A percentile compares a stretch with the other conserved stretches of the same genome.
Evolutionary conservation across 2,113 vertebrate species (phyloP).

Genomic region (Himantopus leucocephalus): DNA sequence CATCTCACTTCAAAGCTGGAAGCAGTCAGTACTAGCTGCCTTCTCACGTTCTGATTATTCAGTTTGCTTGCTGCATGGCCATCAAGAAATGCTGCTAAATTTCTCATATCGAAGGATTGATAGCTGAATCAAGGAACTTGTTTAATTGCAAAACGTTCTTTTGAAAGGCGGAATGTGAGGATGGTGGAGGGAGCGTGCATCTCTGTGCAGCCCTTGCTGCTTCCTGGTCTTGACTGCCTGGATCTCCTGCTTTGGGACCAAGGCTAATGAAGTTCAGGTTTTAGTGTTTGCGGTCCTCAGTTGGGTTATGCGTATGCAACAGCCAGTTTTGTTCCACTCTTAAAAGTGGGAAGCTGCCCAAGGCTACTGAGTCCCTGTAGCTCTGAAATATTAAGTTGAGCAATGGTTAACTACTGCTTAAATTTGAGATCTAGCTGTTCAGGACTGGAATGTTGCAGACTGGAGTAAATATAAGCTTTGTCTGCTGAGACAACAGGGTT

Average conservation of each 20-base stretch:
- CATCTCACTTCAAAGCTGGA: not conserved
- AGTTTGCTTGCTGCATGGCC: not conserved
- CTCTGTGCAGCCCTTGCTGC: not conserved
- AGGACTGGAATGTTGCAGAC: not conserved
- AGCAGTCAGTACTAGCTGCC: not conserved
- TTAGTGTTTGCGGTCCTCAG: not conserved
- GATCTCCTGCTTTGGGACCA: not conserved
- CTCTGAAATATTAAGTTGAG: not conserved
- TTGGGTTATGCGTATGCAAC: not conserved
- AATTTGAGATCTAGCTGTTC: not conserved
- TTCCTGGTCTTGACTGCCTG: not conserved
- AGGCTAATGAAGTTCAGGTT: not conserved
- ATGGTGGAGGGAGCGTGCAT: not conserved
- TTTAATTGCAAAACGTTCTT: not conserved
- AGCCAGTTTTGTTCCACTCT: not conserved
- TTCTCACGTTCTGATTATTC: not conserved
- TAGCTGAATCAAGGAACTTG: not conserved
- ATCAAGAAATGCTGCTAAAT: not conserved
- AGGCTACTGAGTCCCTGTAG: not conserved
- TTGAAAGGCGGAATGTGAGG: not conserved
- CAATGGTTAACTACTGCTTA: constrained; percentile 12
- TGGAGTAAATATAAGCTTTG: constrained; percentile 26
- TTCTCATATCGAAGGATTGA: not conserved
- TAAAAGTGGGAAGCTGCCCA: not conserved
- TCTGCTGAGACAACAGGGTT: not conserved